These are phyloP conservation scores for Craseonycteris thonglongyai DNA, from an alignment of 2,113 vertebrate species.

Conservation along the genomic window DNA sequence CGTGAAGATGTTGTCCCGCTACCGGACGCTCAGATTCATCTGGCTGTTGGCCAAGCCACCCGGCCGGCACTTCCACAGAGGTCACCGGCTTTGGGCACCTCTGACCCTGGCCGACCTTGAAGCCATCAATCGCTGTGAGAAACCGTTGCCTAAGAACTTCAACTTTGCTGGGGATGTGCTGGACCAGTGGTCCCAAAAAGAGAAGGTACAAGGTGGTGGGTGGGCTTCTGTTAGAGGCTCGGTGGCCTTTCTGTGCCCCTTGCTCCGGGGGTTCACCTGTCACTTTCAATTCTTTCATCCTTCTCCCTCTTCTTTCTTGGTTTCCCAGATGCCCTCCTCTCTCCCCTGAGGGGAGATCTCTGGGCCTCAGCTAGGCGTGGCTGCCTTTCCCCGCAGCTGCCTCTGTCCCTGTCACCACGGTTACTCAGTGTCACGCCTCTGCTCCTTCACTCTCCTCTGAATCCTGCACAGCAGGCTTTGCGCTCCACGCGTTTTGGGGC, in stretches of 20 bases:
- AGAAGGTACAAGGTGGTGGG: constrained; percentile 75
- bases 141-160: constrained; percentile 73
- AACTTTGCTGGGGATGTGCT: constrained; percentile 85
- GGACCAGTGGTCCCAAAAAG: constrained; percentile 80
- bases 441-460: neutral
- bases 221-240: neutral
- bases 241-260: neutral
- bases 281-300: neutral
- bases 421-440: neutral
- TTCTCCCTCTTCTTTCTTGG: neutral
- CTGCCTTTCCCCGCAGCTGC: neutral
- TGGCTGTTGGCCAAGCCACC: constrained; percentile 34
- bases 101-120: constrained; percentile 78
- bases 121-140: constrained; percentile 72
- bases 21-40: neutral
- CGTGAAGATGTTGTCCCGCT: constrained; percentile 61
- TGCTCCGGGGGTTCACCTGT: neutral
- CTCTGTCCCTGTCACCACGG: rapidly evolving
- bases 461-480: neutral
- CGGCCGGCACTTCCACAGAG: constrained; percentile 35
- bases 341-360: neutral
- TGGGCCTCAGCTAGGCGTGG: neutral
- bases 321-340: neutral
- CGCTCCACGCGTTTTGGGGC: neutral
- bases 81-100: constrained; percentile 27